phyloP scores from a whole-genome alignment of 2,888 invertebrate genomes.

The Rotaria macrura region DNA sequence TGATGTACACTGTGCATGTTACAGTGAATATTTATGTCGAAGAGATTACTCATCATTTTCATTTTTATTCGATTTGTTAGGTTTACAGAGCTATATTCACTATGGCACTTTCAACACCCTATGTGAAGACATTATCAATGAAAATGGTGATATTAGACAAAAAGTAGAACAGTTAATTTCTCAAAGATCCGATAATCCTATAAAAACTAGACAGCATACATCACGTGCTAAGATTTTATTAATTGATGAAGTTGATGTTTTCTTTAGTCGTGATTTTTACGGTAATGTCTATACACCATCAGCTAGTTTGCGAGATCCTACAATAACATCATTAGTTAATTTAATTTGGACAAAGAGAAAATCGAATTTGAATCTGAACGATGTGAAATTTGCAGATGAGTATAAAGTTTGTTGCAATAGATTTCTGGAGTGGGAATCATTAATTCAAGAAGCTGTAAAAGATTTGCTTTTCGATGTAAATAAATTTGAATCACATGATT shows the following conservation, averaged over 20 bases:
- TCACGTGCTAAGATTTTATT: constrained; percentile 13
- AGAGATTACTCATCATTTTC: not conserved
- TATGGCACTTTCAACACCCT: constrained; percentile 2
- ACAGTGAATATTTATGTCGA: not conserved
- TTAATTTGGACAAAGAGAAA: not conserved
- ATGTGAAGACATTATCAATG: not conserved
- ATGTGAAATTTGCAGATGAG: not conserved
- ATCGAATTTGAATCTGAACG: not conserved
- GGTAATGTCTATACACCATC: not conserved
- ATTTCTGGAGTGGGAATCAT: not conserved
- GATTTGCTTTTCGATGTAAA: not conserved
- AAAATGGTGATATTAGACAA: not conserved
- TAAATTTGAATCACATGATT: not conserved
- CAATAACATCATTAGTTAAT: not conserved
- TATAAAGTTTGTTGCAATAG: too few species aligned
- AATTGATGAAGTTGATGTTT: constrained; percentile 24
- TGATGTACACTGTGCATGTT: constrained; percentile 1
- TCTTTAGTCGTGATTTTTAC: constrained; percentile 9
- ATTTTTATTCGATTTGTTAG: not conserved
- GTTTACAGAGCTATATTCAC: not conserved
- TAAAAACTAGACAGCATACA: not conserved
- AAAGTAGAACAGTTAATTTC: not conserved
- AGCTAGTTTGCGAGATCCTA: not conserved
- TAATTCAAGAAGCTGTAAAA: not conserved
- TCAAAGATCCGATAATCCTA: not conserved